phyloP scores from a whole-genome alignment of 2,888 invertebrate genomes.

The Drosophila neotestacea region DNA sequence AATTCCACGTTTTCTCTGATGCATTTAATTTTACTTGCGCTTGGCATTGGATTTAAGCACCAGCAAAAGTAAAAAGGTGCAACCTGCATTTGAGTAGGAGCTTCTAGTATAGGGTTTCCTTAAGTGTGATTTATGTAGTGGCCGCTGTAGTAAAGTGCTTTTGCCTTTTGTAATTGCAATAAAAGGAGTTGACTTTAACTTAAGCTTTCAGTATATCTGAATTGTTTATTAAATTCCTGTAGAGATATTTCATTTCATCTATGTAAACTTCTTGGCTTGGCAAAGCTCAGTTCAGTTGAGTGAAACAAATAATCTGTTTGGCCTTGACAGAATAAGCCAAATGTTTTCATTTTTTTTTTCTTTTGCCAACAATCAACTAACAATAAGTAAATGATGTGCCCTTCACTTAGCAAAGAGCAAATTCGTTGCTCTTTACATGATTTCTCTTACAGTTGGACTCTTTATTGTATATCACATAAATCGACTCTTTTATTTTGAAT shows the following conservation, averaged over 20 bases:
- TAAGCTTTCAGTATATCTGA: background rate
- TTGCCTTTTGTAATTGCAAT: conserved; percentile 47
- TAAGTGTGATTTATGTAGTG: conserved; percentile 69
- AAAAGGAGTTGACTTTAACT: conserved; percentile 21
- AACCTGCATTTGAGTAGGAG: conserved; percentile 38
- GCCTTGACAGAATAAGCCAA: conserved; percentile 15
- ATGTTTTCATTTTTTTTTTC: conserved; percentile 17
- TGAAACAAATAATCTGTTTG: conserved; percentile 1
- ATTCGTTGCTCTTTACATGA: background rate
- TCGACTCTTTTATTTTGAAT: background rate
- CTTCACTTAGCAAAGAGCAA: conserved; percentile 32
- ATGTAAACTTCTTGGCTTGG: background rate
- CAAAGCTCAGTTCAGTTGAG: background rate
- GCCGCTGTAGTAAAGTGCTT: conserved; percentile 38
- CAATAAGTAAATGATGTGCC: conserved; percentile 8
- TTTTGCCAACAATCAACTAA: conserved; percentile 7
- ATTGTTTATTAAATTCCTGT: background rate
- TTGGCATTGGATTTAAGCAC: conserved; percentile 53
- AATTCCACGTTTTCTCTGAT: conserved; percentile 41
- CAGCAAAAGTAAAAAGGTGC: conserved; percentile 29
- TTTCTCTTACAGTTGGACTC: conserved; percentile 12
- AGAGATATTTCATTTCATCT: background rate
- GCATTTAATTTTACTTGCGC: conserved; percentile 42
- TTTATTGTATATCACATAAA: background rate
- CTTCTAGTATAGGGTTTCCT: conserved; percentile 28